These are phyloP conservation scores for Carduelis carduelis DNA, from an alignment of 2,797 vertebrate species.

Conservation along the genomic window DNA sequence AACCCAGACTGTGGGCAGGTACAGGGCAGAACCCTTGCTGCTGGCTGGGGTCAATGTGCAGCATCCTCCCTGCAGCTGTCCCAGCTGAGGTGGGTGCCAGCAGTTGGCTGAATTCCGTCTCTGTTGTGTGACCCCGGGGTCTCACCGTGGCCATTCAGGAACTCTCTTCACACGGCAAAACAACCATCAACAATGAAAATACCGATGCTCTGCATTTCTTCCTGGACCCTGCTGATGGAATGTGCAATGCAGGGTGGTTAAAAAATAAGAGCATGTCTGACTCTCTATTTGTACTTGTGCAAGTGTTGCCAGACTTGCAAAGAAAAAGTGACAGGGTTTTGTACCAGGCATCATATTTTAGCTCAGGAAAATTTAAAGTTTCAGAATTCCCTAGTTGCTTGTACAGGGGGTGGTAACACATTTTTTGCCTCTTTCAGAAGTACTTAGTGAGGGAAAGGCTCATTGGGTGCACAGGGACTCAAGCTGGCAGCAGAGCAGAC, in stretches of 20 bases:
- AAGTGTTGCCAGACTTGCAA: not conserved
- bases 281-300: not conserved
- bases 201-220: not conserved
- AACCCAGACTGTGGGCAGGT: fast-evolving
- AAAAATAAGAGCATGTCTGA: not conserved
- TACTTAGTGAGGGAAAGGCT: not conserved
- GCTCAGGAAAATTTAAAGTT: not conserved
- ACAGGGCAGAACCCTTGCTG: not conserved
- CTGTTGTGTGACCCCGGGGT: fast-evolving
- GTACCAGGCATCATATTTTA: not conserved
- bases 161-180: not conserved
- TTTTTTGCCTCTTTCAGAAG: not conserved
- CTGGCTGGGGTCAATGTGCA: not conserved
- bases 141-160: fast-evolving
- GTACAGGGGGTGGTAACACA: not conserved
- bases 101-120: not conserved
- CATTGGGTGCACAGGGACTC: not conserved
- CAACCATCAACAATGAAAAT: not conserved
- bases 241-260: not conserved
- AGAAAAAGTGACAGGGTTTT: not conserved
- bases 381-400: not conserved
- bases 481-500: not conserved
- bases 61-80: fast-evolving
- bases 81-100: not conserved
- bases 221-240: not conserved